Evolutionary conservation across 23 tunicate species (phyloP).

Genomic region (Ciona savignyi): DNA sequence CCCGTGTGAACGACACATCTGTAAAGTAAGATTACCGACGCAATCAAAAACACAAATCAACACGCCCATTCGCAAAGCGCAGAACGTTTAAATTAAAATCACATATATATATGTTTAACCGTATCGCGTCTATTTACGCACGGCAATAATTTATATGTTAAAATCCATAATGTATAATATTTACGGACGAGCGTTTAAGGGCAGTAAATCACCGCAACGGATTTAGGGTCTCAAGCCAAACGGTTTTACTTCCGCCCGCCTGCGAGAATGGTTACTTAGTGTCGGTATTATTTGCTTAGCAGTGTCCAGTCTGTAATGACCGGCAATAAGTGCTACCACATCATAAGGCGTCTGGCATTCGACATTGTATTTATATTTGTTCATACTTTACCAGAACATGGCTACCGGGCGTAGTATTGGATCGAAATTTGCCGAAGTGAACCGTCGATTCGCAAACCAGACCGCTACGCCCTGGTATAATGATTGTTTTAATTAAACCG

Average conservation of each 20-base stretch:
- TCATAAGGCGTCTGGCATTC: neutral
- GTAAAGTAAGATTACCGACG: neutral
- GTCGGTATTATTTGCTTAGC: neutral
- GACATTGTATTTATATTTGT: neutral
- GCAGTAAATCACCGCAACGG: neutral
- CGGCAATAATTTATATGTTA: neutral
- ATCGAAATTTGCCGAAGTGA: no score
- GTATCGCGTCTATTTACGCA: neutral
- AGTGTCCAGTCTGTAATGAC: neutral
- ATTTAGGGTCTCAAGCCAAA: no score
- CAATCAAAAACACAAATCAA: neutral
- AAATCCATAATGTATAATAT: neutral
- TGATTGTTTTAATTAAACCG: neutral
- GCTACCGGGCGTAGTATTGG: no score
- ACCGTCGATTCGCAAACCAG: neutral
- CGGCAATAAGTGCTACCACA: neutral
- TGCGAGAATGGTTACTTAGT: no score
- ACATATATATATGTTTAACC: neutral
- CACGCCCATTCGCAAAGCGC: neutral
- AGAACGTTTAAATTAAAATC: neutral
- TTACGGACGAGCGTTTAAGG: neutral
- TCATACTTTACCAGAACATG: neutral
- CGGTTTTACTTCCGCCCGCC: no score
- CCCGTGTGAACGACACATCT: neutral
- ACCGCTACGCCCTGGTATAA: neutral